These are phyloP conservation scores for Luffia ferchaultella DNA, from an alignment of 2,888 invertebrate species.

Conservation along the genomic window DNA sequence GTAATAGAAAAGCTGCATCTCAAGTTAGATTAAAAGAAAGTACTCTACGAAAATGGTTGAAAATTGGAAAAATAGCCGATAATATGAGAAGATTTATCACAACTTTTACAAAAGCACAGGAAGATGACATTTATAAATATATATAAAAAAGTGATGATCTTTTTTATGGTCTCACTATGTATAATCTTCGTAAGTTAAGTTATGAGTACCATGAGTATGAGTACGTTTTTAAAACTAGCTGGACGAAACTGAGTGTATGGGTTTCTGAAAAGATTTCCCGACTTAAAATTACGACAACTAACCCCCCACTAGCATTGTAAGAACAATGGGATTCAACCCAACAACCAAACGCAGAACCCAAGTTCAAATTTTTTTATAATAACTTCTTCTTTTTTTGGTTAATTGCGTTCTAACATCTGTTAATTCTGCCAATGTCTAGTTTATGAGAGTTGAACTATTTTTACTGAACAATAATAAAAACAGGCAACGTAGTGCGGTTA, in stretches of 20 bases:
- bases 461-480: no score
- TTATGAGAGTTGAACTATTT: no score
- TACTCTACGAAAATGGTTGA: slow-evolving; percentile 16
- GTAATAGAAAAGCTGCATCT: slow-evolving; percentile 13
- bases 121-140: slow-evolving; percentile 12
- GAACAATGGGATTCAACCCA: slow-evolving; percentile 23
- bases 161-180: slow-evolving; percentile 14
- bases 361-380: no score
- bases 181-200: slow-evolving; percentile 11
- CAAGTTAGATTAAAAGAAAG: slow-evolving; percentile 13
- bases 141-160: slow-evolving; percentile 9
- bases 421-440: no score
- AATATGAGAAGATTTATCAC: slow-evolving; percentile 12
- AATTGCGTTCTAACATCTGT: no score
- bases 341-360: no score
- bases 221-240: slow-evolving; percentile 13
- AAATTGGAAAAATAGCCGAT: slow-evolving; percentile 10
- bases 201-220: slow-evolving; percentile 15
- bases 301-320: slow-evolving; percentile 15
- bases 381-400: no score
- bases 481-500: no score
- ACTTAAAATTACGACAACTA: slow-evolving; percentile 7
- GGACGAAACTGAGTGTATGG: slow-evolving; percentile 10
- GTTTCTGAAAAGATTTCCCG: slow-evolving; percentile 8
- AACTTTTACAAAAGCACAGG: slow-evolving; percentile 13